Base-by-base conservation (phyloP, 1,140 invertebrate genomes). In the Bombus waltoni region DNA sequence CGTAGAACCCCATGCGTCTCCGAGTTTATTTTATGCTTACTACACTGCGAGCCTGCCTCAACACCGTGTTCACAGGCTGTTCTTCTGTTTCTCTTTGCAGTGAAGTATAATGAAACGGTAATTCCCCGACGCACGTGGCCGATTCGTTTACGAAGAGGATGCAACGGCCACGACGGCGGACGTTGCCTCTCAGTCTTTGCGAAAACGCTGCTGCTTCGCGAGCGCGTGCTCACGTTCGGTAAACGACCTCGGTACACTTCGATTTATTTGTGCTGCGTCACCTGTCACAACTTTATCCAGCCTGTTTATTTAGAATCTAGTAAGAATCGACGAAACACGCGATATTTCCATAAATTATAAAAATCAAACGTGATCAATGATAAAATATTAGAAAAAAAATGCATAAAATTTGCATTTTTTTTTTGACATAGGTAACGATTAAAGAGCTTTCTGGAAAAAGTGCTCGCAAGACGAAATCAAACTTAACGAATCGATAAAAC, bases 21-120 rank as follows among this genome's bases (percentile, higher is more conserved):
- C 83, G 59, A 91, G 88, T 92, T 91, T 91, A 93, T 93, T 93
- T 93, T 93, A 91, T 85, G 92, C 91, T 88, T 83, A 85, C 82
- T 83, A 86, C 78, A 4, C 18, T 35, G 76, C 83, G 90, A 70
- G 86, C 75, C 92, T 92, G 88, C 88, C 90, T 92, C 87, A 90
- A 92, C 87, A 66, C 80, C 62, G 73, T 78, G 35, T 85, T 59
- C 72, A 75, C 59, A 76, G 71, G 57, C 75, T 78, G 79, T 81
- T 90, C 80, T 59, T 86, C 57, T 85, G 44, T 35, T 70, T 85
- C 75, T 83, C 73, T 86, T 89, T 89, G 59, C 81, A 65, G 71
- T 42, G 25, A 53, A 66, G 88, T 88, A 88, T 88, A 90, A 90
- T 88, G 88, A 90, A 90, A 89, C 86, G 86, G 89, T 90, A 90